Evolutionary conservation across 2,888 invertebrate species (phyloP).

Genomic region (Prenolepis imparis): DNA sequence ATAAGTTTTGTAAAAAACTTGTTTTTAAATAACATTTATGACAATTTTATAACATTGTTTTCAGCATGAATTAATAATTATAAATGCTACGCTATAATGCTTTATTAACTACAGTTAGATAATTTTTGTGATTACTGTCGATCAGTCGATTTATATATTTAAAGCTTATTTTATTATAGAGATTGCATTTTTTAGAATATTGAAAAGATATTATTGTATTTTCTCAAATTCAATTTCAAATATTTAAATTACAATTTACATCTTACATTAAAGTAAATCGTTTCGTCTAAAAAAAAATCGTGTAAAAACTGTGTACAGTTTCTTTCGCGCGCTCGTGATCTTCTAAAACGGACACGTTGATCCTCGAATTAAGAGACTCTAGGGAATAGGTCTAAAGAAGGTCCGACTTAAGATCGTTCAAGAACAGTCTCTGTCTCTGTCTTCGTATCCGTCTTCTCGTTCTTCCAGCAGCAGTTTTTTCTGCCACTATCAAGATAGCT

Average conservation of each 20-base stretch:
- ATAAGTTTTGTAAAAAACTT: not conserved
- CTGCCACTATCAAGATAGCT: constrained; percentile 41
- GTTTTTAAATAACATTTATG: not conserved
- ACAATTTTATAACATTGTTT: constrained; percentile 1
- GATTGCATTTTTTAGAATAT: not conserved
- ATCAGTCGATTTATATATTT: not conserved
- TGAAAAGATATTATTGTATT: not conserved
- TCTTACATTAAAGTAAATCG: not conserved
- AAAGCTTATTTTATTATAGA: not conserved
- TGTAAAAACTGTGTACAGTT: constrained; percentile 60
- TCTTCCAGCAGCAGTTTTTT: constrained; percentile 40
- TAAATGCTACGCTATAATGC: not conserved
- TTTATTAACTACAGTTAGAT: not conserved
- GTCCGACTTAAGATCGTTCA: constrained; percentile 64
- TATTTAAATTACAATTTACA: constrained; percentile 1
- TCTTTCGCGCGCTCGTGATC: constrained; percentile 64
- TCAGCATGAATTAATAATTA: not conserved
- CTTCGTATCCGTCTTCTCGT: constrained; percentile 38
- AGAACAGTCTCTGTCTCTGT: constrained; percentile 49
- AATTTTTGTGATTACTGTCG: not conserved
- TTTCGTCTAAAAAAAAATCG: constrained; percentile 3
- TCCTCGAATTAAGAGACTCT: constrained; percentile 73
- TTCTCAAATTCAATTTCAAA: not conserved
- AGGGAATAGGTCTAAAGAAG: constrained; percentile 60
- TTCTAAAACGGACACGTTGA: constrained; percentile 71